Conservation (phyloP, 2,888 invertebrate species). For the Lasioglossum oenotherae region DNA sequence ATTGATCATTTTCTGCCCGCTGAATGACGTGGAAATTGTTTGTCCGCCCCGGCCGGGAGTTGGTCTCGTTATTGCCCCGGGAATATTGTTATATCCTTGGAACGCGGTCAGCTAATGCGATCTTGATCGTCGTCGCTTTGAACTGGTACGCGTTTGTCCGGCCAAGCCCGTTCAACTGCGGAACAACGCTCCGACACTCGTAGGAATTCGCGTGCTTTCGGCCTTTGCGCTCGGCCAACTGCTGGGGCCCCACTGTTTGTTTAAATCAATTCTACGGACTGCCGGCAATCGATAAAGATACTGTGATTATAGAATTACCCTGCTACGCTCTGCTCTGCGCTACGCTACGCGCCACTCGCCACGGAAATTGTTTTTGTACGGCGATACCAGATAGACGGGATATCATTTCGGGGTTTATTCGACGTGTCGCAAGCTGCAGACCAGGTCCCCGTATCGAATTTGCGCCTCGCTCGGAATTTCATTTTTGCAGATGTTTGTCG, state of each 20-base stretch:
- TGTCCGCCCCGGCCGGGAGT: conserved; percentile 24
- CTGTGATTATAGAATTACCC: conserved; percentile 22
- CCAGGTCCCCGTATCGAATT: neutral
- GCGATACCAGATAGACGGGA: neutral
- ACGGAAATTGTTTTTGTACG: neutral
- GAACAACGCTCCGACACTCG: conserved; percentile 32
- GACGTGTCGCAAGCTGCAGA: neutral
- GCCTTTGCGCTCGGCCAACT: conserved; percentile 33
- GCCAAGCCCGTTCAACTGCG: conserved; percentile 35
- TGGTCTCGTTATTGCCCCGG: conserved; percentile 49
- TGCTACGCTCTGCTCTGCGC: neutral
- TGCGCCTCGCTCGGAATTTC: neutral
- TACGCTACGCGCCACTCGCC: neutral
- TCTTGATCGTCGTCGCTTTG: conserved; percentile 59
- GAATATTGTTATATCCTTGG: conserved; percentile 57
- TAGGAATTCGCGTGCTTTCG: neutral
- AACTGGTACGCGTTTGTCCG: conserved; percentile 43
- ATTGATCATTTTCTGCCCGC: conserved; percentile 62
- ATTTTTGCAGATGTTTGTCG: neutral
- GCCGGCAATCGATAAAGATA: conserved; percentile 29
- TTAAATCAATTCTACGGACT: conserved; percentile 42
- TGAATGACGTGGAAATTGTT: conserved; percentile 63
- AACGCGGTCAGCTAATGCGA: conserved; percentile 53
- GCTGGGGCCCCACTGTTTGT: conserved; percentile 29
- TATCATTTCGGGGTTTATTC: neutral